These are phyloP conservation scores for Triops cancriformis DNA, from an alignment of 1,140 invertebrate genomes.

Conservation along the genomic window DNA sequence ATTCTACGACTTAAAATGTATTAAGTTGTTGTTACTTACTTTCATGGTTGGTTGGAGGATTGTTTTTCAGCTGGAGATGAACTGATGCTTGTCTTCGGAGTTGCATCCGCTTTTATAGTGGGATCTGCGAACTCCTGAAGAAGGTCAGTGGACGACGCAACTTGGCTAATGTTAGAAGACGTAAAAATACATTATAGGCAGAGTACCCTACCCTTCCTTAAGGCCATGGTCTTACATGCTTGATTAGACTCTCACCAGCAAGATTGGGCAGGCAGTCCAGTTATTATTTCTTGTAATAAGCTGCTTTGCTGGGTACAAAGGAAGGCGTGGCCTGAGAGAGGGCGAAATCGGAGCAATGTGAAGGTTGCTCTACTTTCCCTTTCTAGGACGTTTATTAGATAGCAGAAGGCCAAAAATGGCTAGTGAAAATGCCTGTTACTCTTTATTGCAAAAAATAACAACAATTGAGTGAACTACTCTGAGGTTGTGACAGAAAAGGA, in stretches of 20 bases:
- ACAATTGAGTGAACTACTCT: too few relatives aligned
- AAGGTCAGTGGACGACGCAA: not conserved
- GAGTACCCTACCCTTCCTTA: not conserved
- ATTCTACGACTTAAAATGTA: too few relatives aligned
- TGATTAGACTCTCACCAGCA: not conserved
- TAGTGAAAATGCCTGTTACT: not conserved
- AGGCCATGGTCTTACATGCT: not conserved
- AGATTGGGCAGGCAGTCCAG: not conserved
- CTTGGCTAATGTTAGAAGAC: not conserved
- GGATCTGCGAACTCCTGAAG: not conserved
- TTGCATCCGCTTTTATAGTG: not conserved
- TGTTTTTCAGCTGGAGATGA: not conserved
- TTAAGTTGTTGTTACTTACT: not conserved
- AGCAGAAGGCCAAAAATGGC: not conserved
- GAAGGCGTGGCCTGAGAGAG: not conserved
- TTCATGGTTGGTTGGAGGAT: constrained; percentile 8
- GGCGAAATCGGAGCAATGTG: not conserved
- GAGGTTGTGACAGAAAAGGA: too few relatives aligned
- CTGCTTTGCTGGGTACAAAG: too few relatives aligned
- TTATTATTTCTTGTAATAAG: too few relatives aligned
- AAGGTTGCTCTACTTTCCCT: constrained; percentile 3
- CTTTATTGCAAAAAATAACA: not conserved
- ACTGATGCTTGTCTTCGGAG: not conserved
- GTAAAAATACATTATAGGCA: not conserved
- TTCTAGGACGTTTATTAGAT: not conserved